These are phyloP conservation scores for Nannobrachium achirus DNA, from an alignment of 2,113 vertebrate species.

Conservation along the genomic window DNA sequence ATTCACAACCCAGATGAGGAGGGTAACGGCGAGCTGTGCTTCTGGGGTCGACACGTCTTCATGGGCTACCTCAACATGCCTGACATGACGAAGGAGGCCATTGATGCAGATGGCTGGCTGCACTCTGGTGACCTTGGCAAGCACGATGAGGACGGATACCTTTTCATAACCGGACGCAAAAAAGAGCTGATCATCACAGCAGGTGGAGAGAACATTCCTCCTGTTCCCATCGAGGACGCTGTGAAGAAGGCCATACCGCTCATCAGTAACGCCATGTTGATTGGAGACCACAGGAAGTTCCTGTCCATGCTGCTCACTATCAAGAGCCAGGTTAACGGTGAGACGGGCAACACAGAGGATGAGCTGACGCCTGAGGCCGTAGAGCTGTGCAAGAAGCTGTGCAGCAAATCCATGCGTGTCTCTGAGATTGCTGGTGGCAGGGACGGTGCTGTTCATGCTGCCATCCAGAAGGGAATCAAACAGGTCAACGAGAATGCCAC, in stretches of 20 bases:
- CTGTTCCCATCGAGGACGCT: slow-evolving; percentile 86
- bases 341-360: slow-evolving; percentile 80
- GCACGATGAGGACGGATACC: slow-evolving; percentile 82
- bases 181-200: slow-evolving; percentile 97
- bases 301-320: slow-evolving; percentile 89
- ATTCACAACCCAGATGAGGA: slow-evolving; percentile 79
- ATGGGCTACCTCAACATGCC: slow-evolving; percentile 93
- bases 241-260: slow-evolving; percentile 88
- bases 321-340: slow-evolving; percentile 82
- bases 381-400: slow-evolving; percentile 80
- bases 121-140: slow-evolving; percentile 92
- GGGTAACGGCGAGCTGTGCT: slow-evolving; percentile 87
- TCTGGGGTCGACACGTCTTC: slow-evolving; percentile 92
- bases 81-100: slow-evolving; percentile 82
- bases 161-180: slow-evolving; percentile 91
- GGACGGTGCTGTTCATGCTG: slow-evolving; percentile 75
- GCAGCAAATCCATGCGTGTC: slow-evolving; percentile 82
- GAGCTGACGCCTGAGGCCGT: slow-evolving; percentile 80
- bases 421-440: slow-evolving; percentile 78
- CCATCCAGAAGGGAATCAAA: slow-evolving; percentile 87
- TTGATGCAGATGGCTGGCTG: slow-evolving; percentile 90
- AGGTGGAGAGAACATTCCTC: slow-evolving; percentile 89
- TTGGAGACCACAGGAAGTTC: slow-evolving; percentile 91
- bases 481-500: slow-evolving; percentile 79
- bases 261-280: slow-evolving; percentile 90